Percentiles rank a stretch among this genome's conserved stretches.
Conservation (phyloP, 2,888 invertebrate species). For the Criorhina ranunculi region DNA sequence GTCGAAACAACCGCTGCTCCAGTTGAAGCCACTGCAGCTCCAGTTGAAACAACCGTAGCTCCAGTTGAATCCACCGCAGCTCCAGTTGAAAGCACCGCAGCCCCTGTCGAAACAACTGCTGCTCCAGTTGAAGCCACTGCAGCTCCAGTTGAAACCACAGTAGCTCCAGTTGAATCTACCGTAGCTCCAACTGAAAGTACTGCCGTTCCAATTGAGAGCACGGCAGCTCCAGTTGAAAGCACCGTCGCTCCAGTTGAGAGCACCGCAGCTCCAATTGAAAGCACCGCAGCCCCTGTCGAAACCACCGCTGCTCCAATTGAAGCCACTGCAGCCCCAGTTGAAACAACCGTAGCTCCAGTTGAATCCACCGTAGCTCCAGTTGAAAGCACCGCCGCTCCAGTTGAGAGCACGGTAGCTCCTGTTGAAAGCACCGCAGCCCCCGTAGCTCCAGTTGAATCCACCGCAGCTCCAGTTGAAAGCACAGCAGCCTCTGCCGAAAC, state of each 20-base stretch:
- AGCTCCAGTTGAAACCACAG: conserved; percentile 6
- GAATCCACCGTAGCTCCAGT: conserved; percentile 17
- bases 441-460: background rate
- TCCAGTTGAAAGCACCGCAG: conserved; percentile 14
- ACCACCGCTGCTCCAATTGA: background rate
- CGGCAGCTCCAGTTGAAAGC: conserved; percentile 1
- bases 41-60: conserved; percentile 14
- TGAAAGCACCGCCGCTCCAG: conserved; percentile 1
- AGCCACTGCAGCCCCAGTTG: conserved; percentile 14
- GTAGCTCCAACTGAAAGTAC: conserved; percentile 30
- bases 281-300: background rate
- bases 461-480: conserved; percentile 7
- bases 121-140: conserved; percentile 28
- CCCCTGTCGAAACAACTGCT: too few relatives aligned
- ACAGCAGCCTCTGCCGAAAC: background rate
- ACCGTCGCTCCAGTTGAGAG: conserved; percentile 14
- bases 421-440: too few relatives aligned
- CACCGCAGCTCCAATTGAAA: background rate
- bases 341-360: background rate
- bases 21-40: conserved; percentile 56
- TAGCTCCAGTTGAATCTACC: conserved; percentile 2
- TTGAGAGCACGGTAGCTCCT: background rate
- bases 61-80: conserved; percentile 34
- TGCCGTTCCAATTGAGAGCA: background rate
- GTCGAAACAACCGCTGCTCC: conserved; percentile 63